These are phyloP conservation scores for Tor tambroides DNA, from an alignment of 2,113 vertebrate species.

Conservation along the genomic window DNA sequence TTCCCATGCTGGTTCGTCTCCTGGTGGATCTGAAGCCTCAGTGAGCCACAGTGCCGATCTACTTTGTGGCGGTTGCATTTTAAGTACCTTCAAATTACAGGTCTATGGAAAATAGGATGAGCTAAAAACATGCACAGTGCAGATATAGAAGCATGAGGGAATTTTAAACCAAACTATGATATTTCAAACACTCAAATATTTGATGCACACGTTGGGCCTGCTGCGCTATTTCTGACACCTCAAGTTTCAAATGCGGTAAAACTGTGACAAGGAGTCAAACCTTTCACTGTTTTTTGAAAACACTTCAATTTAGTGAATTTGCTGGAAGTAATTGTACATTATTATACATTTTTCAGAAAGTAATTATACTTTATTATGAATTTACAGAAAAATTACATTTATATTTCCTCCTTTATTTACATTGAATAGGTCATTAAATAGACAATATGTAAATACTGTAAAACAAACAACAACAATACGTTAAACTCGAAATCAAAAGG, in stretches of 20 bases:
- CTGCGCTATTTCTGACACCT: background rate
- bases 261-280: background rate
- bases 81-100: slow-evolving; percentile 55
- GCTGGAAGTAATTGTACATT: background rate
- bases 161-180: slow-evolving; percentile 43
- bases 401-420: too few relatives aligned
- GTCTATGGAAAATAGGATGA: slow-evolving; percentile 49
- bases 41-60: slow-evolving; percentile 41
- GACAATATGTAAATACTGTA: background rate
- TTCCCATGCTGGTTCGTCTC: slow-evolving; percentile 38
- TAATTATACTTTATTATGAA: background rate
- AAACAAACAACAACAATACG: background rate
- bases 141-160: slow-evolving; percentile 50
- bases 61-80: slow-evolving; percentile 48
- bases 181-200: slow-evolving; percentile 44
- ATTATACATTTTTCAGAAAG: too few relatives aligned
- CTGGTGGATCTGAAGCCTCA: slow-evolving; percentile 17
- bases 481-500: slow-evolving; percentile 2
- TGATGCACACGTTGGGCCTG: background rate
- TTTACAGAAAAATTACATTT: background rate
- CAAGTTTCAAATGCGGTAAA: background rate
- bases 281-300: too few relatives aligned
- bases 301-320: background rate
- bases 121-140: slow-evolving; percentile 50
- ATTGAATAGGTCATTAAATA: too few relatives aligned